These are phyloP conservation scores for Cygnus buccinator DNA, from an alignment of 2,113 vertebrate genomes.

Conservation along the genomic window DNA sequence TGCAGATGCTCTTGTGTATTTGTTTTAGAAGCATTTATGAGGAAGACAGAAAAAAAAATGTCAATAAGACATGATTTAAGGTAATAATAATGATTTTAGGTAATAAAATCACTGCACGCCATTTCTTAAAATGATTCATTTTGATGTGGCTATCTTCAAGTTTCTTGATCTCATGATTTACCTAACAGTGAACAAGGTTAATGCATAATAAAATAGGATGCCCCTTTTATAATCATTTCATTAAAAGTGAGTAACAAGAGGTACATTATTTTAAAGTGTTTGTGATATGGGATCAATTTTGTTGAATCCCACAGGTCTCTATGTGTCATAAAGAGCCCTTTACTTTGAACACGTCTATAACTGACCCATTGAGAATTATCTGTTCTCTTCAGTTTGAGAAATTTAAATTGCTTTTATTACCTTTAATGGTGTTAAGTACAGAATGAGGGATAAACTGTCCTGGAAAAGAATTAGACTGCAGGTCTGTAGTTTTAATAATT, in stretches of 20 bases:
- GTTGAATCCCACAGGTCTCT: constrained; percentile 41
- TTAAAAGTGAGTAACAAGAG: constrained; percentile 62
- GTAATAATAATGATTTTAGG: not conserved
- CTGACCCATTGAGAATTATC: constrained; percentile 56
- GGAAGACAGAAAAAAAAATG: not conserved
- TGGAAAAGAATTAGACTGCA: not conserved
- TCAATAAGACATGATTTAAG: not conserved
- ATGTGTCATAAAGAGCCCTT: constrained; percentile 58
- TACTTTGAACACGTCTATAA: constrained; percentile 43
- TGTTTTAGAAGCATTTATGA: not conserved
- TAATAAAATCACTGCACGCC: not conserved
- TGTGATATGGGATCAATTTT: constrained; percentile 65
- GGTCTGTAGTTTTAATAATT: constrained; percentile 11
- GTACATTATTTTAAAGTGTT: constrained; percentile 67
- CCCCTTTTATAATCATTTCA: constrained; percentile 68
- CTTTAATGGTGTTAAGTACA: constrained; percentile 17
- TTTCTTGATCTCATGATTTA: constrained; percentile 47
- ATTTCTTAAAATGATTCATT: not conserved
- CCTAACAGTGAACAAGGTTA: constrained; percentile 63
- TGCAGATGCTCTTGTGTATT: not conserved
- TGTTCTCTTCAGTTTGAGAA: constrained; percentile 53
- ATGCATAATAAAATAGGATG: constrained; percentile 62
- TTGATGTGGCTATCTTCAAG: not conserved
- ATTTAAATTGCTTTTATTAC: constrained; percentile 58
- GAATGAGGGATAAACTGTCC: constrained; percentile 27